phyloP scores from a whole-genome alignment of 2,888 invertebrate species.

The Mactromeris polynyma region DNA sequence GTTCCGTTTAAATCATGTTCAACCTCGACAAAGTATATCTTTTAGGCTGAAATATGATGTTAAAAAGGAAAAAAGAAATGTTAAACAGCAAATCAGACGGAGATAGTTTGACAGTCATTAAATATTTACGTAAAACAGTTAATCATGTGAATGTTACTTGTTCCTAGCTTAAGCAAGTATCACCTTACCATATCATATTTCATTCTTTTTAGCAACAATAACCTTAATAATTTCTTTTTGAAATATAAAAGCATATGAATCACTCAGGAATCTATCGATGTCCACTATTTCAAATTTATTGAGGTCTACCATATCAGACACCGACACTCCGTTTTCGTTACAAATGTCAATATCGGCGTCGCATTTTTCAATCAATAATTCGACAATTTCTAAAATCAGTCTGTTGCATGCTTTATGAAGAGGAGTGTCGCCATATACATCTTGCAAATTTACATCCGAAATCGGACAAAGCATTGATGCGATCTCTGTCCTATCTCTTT shows the following conservation, averaged over 20 bases:
- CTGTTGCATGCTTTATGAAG: constrained; percentile 11
- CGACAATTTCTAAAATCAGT: background rate
- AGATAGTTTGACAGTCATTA: too few relatives aligned
- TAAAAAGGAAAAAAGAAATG: too few relatives aligned
- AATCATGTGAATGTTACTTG: too few relatives aligned
- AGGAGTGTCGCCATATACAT: constrained; percentile 9
- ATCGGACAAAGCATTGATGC: background rate
- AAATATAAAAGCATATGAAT: background rate
- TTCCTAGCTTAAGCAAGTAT: too few relatives aligned
- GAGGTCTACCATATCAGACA: background rate
- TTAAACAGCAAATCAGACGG: too few relatives aligned
- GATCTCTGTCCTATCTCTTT: background rate
- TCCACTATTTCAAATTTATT: background rate
- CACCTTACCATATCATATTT: too few relatives aligned
- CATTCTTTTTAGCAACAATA: too few relatives aligned
- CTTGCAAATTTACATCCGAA: background rate
- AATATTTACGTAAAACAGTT: too few relatives aligned
- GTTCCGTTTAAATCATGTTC: too few relatives aligned
- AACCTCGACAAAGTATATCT: too few relatives aligned
- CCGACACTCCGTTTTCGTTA: background rate
- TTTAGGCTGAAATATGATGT: too few relatives aligned
- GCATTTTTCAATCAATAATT: too few relatives aligned
- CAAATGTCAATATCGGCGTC: background rate
- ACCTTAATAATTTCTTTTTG: background rate
- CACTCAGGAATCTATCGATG: background rate